These are phyloP conservation scores for Eospalax fontanierii DNA, from an alignment of 2,797 vertebrate genomes.

Conservation along the genomic window DNA sequence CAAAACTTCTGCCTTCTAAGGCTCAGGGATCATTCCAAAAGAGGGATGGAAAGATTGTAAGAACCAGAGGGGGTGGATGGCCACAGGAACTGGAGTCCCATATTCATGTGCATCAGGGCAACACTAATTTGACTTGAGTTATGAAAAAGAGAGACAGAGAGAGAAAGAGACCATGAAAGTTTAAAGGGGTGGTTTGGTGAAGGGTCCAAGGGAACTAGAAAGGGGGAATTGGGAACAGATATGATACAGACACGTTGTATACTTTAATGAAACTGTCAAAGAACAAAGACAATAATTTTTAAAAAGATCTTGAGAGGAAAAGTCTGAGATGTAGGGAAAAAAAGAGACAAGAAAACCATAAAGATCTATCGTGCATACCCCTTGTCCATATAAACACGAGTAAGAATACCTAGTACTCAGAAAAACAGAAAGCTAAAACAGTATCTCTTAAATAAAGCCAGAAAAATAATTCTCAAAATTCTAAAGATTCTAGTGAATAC, in stretches of 20 bases:
- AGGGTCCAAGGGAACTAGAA: background rate
- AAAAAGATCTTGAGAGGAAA: background rate
- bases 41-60: too few relatives aligned
- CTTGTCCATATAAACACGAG: background rate
- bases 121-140: too few relatives aligned
- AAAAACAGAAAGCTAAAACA: background rate
- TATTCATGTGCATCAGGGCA: background rate
- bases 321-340: background rate
- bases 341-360: background rate
- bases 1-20: too few relatives aligned
- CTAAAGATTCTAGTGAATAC: background rate
- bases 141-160: too few relatives aligned
- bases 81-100: background rate
- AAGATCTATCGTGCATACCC: background rate
- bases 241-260: too few relatives aligned
- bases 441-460: background rate
- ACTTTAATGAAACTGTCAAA: background rate
- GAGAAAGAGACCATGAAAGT: too few relatives aligned
- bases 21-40: too few relatives aligned
- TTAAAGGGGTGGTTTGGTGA: background rate
- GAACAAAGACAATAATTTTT: background rate
- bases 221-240: background rate
- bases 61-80: too few relatives aligned
- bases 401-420: background rate
- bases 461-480: constrained; percentile 42